Evolutionary conservation across 2,888 invertebrate species (phyloP).

Genomic region (Sabellastarte sp.): DNA sequence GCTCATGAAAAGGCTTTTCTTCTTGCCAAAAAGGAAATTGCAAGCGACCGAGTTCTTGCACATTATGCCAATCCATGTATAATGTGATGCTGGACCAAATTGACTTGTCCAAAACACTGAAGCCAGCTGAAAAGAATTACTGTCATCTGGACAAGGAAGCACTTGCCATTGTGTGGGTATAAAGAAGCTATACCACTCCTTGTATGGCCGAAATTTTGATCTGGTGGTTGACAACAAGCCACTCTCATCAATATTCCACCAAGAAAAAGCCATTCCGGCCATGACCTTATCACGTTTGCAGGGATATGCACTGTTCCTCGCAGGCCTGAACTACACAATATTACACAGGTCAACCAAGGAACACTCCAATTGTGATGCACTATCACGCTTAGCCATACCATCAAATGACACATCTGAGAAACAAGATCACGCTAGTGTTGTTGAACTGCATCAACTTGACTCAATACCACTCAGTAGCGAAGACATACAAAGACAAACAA

Average conservation of each 20-base stretch:
- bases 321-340: background rate
- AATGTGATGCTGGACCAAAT: background rate
- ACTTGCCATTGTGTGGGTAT: slow-evolving; percentile 5
- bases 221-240: slow-evolving; percentile 8
- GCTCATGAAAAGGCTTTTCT: too few species aligned
- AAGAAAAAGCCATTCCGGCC: slow-evolving; percentile 4
- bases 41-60: background rate
- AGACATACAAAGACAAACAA: background rate
- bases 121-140: slow-evolving; percentile 10
- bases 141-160: slow-evolving; percentile 9
- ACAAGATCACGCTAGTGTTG: background rate
- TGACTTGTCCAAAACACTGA: slow-evolving; percentile 2
- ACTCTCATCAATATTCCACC: background rate
- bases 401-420: background rate
- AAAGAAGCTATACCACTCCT: background rate
- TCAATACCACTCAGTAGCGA: background rate
- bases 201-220: slow-evolving; percentile 7
- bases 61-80: background rate
- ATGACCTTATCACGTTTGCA: slow-evolving; percentile 1
- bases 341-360: background rate
- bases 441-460: background rate
- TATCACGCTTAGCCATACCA: background rate
- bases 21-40: background rate
- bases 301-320: background rate
- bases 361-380: background rate